These are phyloP conservation scores for Galeopsomyia nigrocyanea DNA, from an alignment of 2,888 invertebrate species.

Conservation along the genomic window DNA sequence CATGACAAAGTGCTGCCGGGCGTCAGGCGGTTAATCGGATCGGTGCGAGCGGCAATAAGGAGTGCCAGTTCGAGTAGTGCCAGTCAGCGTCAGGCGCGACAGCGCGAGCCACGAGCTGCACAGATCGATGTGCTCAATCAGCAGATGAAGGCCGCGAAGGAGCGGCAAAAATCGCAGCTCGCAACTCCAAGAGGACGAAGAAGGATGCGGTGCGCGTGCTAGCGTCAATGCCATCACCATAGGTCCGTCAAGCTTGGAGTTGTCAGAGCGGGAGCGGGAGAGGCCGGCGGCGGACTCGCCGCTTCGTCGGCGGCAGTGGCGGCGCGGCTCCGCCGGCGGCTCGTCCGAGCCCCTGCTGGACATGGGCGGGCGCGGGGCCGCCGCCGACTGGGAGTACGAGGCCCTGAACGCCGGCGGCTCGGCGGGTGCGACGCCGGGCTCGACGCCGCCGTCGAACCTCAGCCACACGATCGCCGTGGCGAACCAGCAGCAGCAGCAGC, in stretches of 20 bases:
- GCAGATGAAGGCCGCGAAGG: too few species aligned
- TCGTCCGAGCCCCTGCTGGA: conserved; percentile 67
- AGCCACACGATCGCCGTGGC: conserved; percentile 1
- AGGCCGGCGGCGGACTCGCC: conserved; percentile 34
- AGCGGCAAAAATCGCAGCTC: too few species aligned
- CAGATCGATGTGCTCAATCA: too few species aligned
- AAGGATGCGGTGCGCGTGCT: too few species aligned
- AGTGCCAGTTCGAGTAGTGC: too few species aligned
- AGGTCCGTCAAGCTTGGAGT: conserved; percentile 36
- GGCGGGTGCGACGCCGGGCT: conserved; percentile 60
- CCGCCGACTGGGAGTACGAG: conserved; percentile 64
- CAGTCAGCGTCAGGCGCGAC: too few species aligned
- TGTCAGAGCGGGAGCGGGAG: conserved; percentile 45
- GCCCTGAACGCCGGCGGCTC: conserved; percentile 58
- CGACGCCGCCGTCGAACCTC: conserved; percentile 58
- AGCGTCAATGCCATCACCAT: conserved; percentile 14
- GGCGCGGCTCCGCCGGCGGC: conserved; percentile 47
- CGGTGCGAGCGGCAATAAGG: too few species aligned
- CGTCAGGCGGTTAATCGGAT: too few species aligned
- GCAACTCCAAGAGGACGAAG: too few species aligned
- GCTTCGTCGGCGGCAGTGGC: conserved; percentile 61
- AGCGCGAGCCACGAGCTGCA: too few species aligned
- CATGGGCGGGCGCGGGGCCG: conserved; percentile 62
- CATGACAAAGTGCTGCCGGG: too few species aligned
- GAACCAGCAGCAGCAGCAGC: not conserved